Evolutionary conservation across 2,888 invertebrate species (phyloP), one percentile per base, ranked within the genome.

Genomic region (Cryptocheilus praepositus): DNA sequence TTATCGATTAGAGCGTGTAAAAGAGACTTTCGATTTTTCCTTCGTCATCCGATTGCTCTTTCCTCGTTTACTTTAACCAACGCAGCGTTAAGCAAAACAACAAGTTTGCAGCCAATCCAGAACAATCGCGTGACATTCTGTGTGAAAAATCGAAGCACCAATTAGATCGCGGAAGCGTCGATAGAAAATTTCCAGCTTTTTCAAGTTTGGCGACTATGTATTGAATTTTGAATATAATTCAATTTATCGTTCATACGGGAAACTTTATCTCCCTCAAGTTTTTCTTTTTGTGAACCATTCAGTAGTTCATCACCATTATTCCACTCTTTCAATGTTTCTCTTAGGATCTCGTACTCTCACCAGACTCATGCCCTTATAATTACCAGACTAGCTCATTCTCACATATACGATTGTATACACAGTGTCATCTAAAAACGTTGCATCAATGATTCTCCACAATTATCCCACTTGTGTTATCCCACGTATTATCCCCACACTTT

Each of bases 161-260:
- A 73, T 79, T 70, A 75, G 65, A 74, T 71, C 72, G 68, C 75
- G 72, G 51, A 79, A 77, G 77, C 81, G 65, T 72, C 74, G 79
- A 73, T 76, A 79, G 76, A 79, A 82, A 82, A 85, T 86, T 88
- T 87, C 86, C 81, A 86, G 82, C 88, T 88, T 87, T 87, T 88
- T 87, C 86, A 85, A 86, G 87, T 83, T 79, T 81, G 83, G 82
- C 86, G 80, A 79, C 73, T 76, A 76, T 80, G 66, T 72, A 59
- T 67, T 60, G 77, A 61, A 70, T 67, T 67, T 73, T 72, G 53
- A n/a, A 61, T 67, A 19, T 63, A 51, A 16, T 53, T 55, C 5
- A 51, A 68, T 61, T 74, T 74, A 61, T 53, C 58, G 36, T 57
- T 68, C 55, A 21, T 22, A 52, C 61, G 53, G 3, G 44, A 64